phyloP scores from a whole-genome alignment of 2,113 vertebrate species.

The Megaleporinus macrocephalus region DNA sequence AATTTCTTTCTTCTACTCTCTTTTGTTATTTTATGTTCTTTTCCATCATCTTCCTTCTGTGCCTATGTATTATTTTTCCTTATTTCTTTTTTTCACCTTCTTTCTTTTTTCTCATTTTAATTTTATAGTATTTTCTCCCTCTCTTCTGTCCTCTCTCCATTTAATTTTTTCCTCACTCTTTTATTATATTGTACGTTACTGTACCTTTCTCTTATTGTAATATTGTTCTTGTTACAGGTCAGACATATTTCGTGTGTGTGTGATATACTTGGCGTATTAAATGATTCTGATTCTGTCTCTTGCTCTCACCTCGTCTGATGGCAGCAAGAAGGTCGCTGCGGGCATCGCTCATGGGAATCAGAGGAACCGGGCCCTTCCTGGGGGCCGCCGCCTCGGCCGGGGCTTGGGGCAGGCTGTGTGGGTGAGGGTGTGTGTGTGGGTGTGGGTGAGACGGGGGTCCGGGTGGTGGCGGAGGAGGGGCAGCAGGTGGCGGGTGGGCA shows the following conservation, averaged over 20 bases:
- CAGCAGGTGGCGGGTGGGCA: constrained; percentile 69
- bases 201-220: no score
- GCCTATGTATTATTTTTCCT: no score
- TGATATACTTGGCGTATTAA: no score
- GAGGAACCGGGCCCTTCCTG: constrained; percentile 80
- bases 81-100: no score
- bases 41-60: no score
- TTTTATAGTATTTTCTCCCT: background rate
- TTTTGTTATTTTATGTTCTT: no score
- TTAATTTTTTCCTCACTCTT: no score
- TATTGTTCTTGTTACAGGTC: no score
- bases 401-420: constrained; percentile 68
- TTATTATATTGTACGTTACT: no score
- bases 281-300: background rate
- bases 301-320: constrained; percentile 86
- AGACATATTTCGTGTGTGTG: no score
- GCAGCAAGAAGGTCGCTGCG: constrained; percentile 91
- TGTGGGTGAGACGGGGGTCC: constrained; percentile 41
- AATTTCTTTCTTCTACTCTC: no score
- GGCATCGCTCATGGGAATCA: constrained; percentile 92
- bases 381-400: constrained; percentile 58
- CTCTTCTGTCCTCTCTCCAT: background rate
- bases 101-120: background rate
- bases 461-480: constrained; percentile 68
- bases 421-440: constrained; percentile 64